Conservation (phyloP, 1,140 invertebrate species). For the Magallana gigas region DNA sequence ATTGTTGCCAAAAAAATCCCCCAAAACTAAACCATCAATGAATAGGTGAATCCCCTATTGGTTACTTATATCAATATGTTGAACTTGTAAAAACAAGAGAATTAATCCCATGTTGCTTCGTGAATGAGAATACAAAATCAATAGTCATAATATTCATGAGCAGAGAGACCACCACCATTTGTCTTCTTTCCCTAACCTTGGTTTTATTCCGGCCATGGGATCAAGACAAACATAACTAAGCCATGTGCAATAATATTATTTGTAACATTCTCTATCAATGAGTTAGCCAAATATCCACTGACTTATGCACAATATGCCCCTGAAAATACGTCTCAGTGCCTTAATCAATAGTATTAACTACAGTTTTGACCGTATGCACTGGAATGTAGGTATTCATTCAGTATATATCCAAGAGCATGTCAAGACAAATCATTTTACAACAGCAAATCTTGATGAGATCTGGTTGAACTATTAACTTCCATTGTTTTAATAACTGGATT, state of each 20-base stretch:
- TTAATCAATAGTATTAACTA: not conserved
- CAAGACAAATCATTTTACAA: no score
- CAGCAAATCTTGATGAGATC: no score
- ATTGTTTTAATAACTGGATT: not conserved
- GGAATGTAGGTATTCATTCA: no score
- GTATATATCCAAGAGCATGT: no score
- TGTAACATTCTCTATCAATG: slow-evolving; percentile 8
- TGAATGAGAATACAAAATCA: not conserved
- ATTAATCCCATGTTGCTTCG: not conserved
- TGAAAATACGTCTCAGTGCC: not conserved
- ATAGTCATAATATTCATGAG: not conserved
- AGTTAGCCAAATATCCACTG: not conserved
- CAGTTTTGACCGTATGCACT: no score
- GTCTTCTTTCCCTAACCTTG: not conserved
- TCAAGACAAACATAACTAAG: not conserved
- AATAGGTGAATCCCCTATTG: no score
- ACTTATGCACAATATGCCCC: not conserved
- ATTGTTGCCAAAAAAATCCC: no score
- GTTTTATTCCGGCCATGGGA: not conserved
- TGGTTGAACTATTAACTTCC: not conserved
- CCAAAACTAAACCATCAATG: no score
- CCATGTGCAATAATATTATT: slow-evolving; percentile 23
- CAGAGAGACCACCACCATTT: not conserved
- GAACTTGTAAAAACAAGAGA: not conserved
- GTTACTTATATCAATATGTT: no score